Evolutionary conservation across 2,888 invertebrate genomes (phyloP).

Genomic region (Dynastes hyllus): DNA sequence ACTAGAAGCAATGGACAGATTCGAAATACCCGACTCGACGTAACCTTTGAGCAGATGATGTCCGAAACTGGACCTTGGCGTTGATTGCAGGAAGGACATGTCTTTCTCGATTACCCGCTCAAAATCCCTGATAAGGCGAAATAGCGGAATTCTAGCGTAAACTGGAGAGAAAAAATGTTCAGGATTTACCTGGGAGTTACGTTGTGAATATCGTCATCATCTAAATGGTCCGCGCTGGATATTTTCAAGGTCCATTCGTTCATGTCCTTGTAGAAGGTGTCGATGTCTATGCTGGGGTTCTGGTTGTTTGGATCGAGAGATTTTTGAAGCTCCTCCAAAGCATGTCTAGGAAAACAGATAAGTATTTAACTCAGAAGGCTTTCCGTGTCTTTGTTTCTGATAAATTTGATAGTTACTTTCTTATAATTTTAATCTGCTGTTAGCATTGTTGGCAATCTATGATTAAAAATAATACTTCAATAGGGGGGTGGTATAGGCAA

Average conservation of each 20-base stretch:
- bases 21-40: slow-evolving; percentile 49
- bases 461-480: no score
- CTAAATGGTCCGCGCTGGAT: slow-evolving; percentile 28
- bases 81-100: slow-evolving; percentile 43
- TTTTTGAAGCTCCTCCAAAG: slow-evolving; percentile 45
- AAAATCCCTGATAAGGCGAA: slow-evolving; percentile 27
- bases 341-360: slow-evolving; percentile 21
- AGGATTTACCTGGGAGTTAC: slow-evolving; percentile 47
- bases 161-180: neutral
- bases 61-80: slow-evolving; percentile 47
- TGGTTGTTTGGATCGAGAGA: slow-evolving; percentile 44
- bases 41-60: slow-evolving; percentile 48
- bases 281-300: slow-evolving; percentile 46
- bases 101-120: slow-evolving; percentile 31
- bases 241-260: slow-evolving; percentile 51
- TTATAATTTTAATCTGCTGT: no score
- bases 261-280: slow-evolving; percentile 49
- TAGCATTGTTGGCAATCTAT: no score
- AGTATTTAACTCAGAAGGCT: no score
- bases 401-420: no score
- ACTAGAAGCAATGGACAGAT: slow-evolving; percentile 40
- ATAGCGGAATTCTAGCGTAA: neutral
- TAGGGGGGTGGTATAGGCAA: no score
- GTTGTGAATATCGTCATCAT: slow-evolving; percentile 36
- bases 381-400: no score